Conservation (phyloP, 2,888 invertebrate species). For the Gerris lacustris region DNA sequence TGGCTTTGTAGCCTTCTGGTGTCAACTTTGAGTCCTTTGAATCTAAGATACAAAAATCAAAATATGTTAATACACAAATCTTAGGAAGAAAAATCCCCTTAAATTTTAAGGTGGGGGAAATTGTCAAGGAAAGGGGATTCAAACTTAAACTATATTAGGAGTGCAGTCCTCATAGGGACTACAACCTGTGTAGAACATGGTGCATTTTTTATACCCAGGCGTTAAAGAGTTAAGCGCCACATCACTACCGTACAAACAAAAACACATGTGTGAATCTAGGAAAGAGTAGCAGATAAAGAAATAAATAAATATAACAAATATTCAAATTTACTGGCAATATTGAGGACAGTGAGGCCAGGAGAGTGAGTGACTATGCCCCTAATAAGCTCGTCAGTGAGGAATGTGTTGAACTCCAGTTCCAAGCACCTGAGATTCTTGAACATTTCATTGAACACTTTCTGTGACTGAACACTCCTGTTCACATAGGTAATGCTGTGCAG, state of each 20-base stretch:
- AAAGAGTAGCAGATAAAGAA: too few relatives aligned
- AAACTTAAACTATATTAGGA: too few relatives aligned
- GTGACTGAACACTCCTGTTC: not conserved
- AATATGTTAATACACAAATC: too few relatives aligned
- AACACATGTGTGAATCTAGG: too few relatives aligned
- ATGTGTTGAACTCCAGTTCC: conserved; percentile 21
- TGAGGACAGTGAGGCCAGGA: conserved; percentile 16
- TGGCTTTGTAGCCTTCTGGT: conserved; percentile 12
- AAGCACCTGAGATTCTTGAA: conserved; percentile 17
- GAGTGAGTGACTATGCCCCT: conserved; percentile 16
- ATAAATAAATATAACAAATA: not conserved
- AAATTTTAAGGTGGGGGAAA: too few relatives aligned
- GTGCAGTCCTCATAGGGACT: too few relatives aligned
- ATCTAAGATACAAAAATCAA: conserved; percentile 15
- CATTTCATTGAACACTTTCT: not conserved
- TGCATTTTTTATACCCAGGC: too few relatives aligned
- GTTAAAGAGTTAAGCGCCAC: too few relatives aligned
- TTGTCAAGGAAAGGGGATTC: too few relatives aligned
- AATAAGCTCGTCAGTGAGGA: conserved; percentile 18
- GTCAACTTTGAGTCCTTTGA: conserved; percentile 17
- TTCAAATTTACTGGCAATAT: conserved; percentile 19
- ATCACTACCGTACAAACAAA: too few relatives aligned
- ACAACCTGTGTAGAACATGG: too few relatives aligned
- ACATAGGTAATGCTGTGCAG: not conserved
- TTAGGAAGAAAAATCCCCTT: too few relatives aligned